Conservation (phyloP, 2,797 vertebrate species). For the Enteromius fasciolatus region DNA sequence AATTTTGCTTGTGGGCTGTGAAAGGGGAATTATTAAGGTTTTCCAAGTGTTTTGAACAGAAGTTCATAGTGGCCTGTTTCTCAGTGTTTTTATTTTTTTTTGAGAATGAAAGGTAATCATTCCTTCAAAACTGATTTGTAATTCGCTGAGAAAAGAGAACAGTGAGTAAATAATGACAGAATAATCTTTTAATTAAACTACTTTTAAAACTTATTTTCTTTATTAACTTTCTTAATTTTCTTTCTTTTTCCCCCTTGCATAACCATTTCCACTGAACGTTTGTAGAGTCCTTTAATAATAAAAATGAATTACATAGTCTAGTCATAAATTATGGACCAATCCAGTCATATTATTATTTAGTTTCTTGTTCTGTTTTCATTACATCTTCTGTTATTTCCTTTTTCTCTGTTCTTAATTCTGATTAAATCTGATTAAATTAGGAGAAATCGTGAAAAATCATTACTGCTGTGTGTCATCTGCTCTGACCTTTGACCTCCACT, state of each 20-base stretch:
- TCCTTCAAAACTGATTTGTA: background rate
- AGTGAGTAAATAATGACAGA: background rate
- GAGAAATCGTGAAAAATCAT: slow-evolving; percentile 51
- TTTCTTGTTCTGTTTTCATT: background rate
- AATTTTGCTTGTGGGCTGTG: background rate
- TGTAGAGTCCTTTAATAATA: background rate
- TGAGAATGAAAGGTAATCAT: background rate
- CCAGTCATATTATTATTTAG: background rate
- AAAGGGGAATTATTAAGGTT: background rate
- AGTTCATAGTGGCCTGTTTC: background rate
- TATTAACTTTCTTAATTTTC: background rate
- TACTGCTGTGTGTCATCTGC: slow-evolving; percentile 53
- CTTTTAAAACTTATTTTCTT: background rate
- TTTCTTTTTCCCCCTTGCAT: background rate
- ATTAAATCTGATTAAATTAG: slow-evolving; percentile 15
- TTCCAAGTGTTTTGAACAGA: background rate
- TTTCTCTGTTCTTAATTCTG: background rate
- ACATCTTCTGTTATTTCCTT: background rate
- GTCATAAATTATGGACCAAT: background rate
- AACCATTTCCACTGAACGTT: background rate
- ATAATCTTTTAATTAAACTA: background rate
- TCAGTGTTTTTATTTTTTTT: background rate
- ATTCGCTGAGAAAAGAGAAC: background rate
- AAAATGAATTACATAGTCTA: background rate
- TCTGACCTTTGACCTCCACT: slow-evolving; percentile 74